Conservation (phyloP, 2,888 invertebrate species). For the Hydrotaea cyrtoneurina region DNA sequence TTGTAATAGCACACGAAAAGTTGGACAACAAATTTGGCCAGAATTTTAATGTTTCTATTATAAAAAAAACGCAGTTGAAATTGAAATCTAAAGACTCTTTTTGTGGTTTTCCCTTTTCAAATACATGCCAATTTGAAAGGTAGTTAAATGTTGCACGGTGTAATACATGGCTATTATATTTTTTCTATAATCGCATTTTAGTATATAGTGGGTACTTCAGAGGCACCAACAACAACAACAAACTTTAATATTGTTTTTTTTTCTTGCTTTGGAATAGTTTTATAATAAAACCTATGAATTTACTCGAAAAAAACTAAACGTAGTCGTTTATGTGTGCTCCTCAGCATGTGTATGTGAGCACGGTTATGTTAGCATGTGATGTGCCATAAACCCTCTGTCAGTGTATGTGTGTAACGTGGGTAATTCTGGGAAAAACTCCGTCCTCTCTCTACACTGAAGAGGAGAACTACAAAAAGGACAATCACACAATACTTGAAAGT, state of each 20-base stretch:
- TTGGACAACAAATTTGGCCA: too few species aligned
- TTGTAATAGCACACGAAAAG: too few species aligned
- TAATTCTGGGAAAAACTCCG: neutral
- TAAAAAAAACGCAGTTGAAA: too few species aligned
- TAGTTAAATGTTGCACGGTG: too few species aligned
- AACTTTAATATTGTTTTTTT: slow-evolving; percentile 25
- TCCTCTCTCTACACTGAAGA: neutral
- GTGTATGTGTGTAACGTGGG: neutral
- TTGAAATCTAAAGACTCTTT: too few species aligned
- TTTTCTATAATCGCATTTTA: slow-evolving; percentile 59
- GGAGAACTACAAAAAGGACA: neutral
- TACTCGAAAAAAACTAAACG: slow-evolving; percentile 45
- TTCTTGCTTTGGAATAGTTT: neutral
- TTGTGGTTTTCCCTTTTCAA: too few species aligned
- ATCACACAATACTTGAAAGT: slow-evolving; percentile 54
- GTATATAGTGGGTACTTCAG: slow-evolving; percentile 43
- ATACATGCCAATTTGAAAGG: too few species aligned
- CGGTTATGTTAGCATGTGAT: neutral
- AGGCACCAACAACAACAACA: slow-evolving; percentile 30
- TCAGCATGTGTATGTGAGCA: slow-evolving; percentile 22
- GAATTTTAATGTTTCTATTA: too few species aligned
- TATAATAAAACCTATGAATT: slow-evolving; percentile 45
- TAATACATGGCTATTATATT: slow-evolving; percentile 32
- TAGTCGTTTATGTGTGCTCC: slow-evolving; percentile 25
- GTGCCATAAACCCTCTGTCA: slow-evolving; percentile 3